Conservation (phyloP, 2,113 vertebrate species). For the Rhadina sibilatrix region DNA sequence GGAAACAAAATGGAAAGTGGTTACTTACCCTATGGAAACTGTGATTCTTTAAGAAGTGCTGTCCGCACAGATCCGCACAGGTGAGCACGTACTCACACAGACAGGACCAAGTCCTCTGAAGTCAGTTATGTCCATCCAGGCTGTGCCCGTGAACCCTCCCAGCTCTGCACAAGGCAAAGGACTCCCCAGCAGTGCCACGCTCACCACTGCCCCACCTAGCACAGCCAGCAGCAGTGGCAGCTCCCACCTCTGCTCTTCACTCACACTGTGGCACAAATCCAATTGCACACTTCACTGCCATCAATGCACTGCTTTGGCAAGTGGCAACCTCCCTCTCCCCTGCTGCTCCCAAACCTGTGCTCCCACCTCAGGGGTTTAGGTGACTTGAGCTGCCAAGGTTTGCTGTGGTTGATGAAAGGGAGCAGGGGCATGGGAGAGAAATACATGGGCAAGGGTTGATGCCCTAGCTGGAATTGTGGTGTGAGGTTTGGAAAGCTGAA, state of each 20-base stretch:
- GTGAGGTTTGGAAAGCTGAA: not conserved
- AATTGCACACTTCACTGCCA: rapidly evolving
- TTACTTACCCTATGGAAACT: slow-evolving; percentile 47
- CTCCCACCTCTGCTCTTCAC: not conserved
- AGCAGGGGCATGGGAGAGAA: not conserved
- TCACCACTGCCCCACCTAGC: not conserved
- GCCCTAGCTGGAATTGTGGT: not conserved
- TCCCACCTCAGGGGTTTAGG: not conserved
- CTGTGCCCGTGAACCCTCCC: slow-evolving; percentile 8
- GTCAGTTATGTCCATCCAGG: slow-evolving; percentile 16
- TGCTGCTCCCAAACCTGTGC: not conserved
- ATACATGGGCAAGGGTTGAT: rapidly evolving
- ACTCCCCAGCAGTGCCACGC: not conserved
- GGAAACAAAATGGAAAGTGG: not conserved
- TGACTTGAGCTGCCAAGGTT: not conserved
- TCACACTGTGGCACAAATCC: not conserved
- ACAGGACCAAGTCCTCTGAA: slow-evolving; percentile 23
- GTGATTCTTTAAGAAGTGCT: slow-evolving; percentile 30
- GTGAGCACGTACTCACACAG: slow-evolving; percentile 31
- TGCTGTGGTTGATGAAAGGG: not conserved
- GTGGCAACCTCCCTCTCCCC: not conserved
- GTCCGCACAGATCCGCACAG: slow-evolving; percentile 12
- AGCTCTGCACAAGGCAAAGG: not conserved
- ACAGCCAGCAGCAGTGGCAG: rapidly evolving
- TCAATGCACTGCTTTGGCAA: rapidly evolving